These are phyloP conservation scores for Drosophila nr. perissopoda DNA, from an alignment of 2,888 invertebrate genomes.

Conservation along the genomic window DNA sequence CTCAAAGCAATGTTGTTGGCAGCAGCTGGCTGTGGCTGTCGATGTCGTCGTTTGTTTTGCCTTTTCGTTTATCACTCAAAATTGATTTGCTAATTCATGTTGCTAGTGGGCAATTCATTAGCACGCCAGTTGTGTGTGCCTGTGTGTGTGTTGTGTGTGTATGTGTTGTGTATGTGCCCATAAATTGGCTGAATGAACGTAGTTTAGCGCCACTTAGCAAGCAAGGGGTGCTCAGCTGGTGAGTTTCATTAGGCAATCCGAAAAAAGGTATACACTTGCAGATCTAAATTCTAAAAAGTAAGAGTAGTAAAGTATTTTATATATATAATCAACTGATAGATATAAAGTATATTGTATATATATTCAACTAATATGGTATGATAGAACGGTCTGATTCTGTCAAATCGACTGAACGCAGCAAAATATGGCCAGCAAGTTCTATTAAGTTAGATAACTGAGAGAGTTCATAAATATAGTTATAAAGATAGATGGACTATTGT, in stretches of 20 bases:
- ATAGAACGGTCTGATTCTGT: background rate
- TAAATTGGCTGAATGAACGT: constrained; percentile 47
- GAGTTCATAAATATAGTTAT: too few relatives aligned
- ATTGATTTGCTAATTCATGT: constrained; percentile 70
- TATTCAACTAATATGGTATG: background rate
- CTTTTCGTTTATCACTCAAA: constrained; percentile 61
- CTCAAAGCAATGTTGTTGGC: constrained; percentile 24
- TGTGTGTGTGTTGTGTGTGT: constrained; percentile 17
- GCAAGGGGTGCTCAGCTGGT: constrained; percentile 1
- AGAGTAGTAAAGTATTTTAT: background rate
- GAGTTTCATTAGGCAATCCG: background rate
- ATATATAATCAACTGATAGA: background rate
- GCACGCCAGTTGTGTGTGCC: constrained; percentile 48
- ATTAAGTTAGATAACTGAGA: too few relatives aligned
- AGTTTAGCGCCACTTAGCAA: constrained; percentile 64
- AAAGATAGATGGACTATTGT: too few relatives aligned
- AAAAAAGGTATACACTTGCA: background rate
- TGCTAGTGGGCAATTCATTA: constrained; percentile 66
- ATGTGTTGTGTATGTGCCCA: constrained; percentile 32
- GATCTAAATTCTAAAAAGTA: background rate
- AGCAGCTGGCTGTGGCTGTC: constrained; percentile 15
- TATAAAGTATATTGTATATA: background rate
- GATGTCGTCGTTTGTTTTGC: constrained; percentile 4
- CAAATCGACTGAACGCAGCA: background rate
- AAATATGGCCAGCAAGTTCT: background rate